Evolutionary conservation across 2,888 invertebrate genomes (phyloP).

Genomic region (Uropetala carovei): DNA sequence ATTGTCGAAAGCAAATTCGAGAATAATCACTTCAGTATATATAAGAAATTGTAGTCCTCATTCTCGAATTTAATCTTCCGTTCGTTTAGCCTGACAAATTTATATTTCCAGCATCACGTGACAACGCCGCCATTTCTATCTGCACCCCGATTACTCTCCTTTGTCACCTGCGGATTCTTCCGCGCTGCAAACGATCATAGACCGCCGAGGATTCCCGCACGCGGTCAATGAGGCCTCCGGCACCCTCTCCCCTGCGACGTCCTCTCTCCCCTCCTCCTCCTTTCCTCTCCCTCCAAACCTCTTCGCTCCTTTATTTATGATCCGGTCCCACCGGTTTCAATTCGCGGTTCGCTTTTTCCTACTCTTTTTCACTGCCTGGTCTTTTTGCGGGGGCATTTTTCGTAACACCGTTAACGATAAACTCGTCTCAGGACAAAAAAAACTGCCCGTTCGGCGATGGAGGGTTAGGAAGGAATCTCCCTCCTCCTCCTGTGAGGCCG

Average conservation of each 20-base stretch:
- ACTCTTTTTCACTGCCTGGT: not conserved
- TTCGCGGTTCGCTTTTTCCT: conserved; percentile 24
- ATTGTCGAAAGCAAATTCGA: too few species aligned
- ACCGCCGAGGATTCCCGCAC: too few species aligned
- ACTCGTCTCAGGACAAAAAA: conserved; percentile 13
- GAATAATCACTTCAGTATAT: too few species aligned
- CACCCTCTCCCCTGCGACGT: not conserved
- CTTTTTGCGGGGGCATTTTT: conserved; percentile 23
- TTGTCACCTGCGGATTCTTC: too few species aligned
- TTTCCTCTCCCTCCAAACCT: not conserved
- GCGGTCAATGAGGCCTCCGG: not conserved
- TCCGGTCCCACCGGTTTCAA: conserved; percentile 35
- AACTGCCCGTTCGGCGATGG: not conserved
- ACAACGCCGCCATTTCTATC: too few species aligned
- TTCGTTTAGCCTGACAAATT: too few species aligned
- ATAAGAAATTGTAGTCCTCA: too few species aligned
- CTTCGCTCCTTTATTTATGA: conserved; percentile 9
- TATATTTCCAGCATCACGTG: too few species aligned
- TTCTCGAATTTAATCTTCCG: too few species aligned
- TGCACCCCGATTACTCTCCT: too few species aligned
- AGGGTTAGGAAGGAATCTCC: conserved; percentile 4
- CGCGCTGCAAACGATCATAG: too few species aligned
- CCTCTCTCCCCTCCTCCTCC: not conserved
- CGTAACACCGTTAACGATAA: conserved; percentile 35
- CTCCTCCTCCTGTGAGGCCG: not conserved